These are phyloP conservation scores for Poecilus cupreus DNA, from an alignment of 2,888 invertebrate species.

Conservation along the genomic window DNA sequence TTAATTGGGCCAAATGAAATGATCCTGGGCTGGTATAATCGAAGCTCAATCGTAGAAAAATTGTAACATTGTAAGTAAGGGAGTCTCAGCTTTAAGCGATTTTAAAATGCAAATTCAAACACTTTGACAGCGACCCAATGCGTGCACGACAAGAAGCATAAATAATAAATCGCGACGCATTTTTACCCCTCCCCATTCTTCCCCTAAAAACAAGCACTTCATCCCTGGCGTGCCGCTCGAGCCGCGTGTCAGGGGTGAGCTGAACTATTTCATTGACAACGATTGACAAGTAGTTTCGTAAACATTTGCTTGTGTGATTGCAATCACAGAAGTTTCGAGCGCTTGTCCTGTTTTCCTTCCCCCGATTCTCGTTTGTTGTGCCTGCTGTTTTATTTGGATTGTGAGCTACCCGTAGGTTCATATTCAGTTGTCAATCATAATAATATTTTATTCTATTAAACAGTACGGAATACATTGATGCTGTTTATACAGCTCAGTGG, in stretches of 20 bases:
- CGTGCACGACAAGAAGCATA: constrained; percentile 43
- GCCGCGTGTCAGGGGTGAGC: neutral
- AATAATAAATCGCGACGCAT: constrained; percentile 53
- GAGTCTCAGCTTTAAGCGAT: constrained; percentile 20
- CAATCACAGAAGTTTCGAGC: constrained; percentile 56
- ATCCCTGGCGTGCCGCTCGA: neutral
- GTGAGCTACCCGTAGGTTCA: neutral
- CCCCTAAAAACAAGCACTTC: constrained; percentile 21
- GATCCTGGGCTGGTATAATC: too few relatives aligned
- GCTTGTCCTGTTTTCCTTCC: constrained; percentile 30
- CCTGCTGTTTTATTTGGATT: neutral
- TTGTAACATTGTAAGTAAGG: too few relatives aligned
- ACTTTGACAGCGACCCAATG: constrained; percentile 40
- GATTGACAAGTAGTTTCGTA: constrained; percentile 72
- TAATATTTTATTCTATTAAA: too few relatives aligned
- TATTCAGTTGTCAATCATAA: neutral
- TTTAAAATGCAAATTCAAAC: constrained; percentile 43
- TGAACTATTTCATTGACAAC: constrained; percentile 63
- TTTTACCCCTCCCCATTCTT: constrained; percentile 10
- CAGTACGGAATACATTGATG: too few relatives aligned
- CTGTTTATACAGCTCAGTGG: too few relatives aligned
- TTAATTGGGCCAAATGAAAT: too few relatives aligned
- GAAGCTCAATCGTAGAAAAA: too few relatives aligned
- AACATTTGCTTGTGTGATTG: constrained; percentile 72
- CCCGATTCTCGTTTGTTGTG: neutral